A percentile compares a stretch with the other conserved stretches of the same genome.
These are phyloP conservation scores for Crocodylus rhombifer DNA, from an alignment of 2,797 vertebrate species.

Conservation along the genomic window DNA sequence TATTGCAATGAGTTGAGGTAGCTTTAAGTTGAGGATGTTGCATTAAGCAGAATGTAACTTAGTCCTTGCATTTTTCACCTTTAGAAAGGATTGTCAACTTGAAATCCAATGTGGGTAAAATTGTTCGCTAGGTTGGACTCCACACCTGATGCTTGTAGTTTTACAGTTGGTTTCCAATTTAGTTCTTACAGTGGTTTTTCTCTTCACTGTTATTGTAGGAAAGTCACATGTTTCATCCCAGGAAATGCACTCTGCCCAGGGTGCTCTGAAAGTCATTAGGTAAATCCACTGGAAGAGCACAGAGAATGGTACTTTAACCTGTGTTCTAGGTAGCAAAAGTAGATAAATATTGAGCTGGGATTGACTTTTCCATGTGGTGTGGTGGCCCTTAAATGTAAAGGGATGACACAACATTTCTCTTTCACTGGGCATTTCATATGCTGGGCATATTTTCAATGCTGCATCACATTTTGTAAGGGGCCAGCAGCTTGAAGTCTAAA, in stretches of 20 bases:
- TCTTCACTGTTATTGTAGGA: background rate
- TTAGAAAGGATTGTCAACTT: background rate
- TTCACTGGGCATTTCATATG: background rate
- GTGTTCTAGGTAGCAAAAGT: background rate
- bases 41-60: background rate
- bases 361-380: background rate
- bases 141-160: background rate
- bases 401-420: background rate
- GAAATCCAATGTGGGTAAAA: background rate
- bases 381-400: background rate
- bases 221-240: background rate
- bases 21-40: background rate
- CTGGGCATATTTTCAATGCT: background rate
- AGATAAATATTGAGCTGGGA: background rate
- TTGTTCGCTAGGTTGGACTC: background rate
- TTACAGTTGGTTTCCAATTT: background rate
- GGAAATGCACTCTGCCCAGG: background rate
- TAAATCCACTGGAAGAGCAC: background rate
- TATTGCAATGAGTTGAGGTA: background rate
- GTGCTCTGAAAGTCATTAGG: background rate
- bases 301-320: background rate
- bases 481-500: no score
- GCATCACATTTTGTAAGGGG: background rate
- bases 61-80: background rate
- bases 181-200: background rate